Evolutionary conservation across 1,140 invertebrate genomes (phyloP), one percentile per base, ranked within the genome.

Genomic region (Pseudomyrmex cubaensis): DNA sequence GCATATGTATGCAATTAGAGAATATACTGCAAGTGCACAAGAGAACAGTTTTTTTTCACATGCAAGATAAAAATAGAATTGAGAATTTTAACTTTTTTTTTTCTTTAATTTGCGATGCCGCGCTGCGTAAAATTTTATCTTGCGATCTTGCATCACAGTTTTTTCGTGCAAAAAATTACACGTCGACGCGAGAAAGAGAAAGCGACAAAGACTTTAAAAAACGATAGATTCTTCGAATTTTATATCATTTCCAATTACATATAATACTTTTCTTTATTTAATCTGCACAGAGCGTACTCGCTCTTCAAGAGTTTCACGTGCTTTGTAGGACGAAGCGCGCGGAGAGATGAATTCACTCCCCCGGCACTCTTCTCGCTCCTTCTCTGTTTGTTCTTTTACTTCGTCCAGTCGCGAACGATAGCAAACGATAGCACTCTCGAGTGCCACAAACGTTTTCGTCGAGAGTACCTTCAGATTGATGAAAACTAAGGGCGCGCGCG

Each of bases 381-480:
- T 48, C 54, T 15, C 15, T 59, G 7, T 59, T 80, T 59, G 35
- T 46, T 25, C 66, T 48, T 80, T 78, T 57, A 57, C 22, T 46
- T 69, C 35, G 63, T 20, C 52, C 15, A 57, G 1, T 10, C 35
- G 52, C 64, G 20, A 78, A 57, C 62, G 75, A 69, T 69, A 77
- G 74, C 61, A 25, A 54, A n/a, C 17, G 50, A 54, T 76, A 63
- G 75, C 75, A 67, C 63, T 78, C 35, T 70, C 54, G 62, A 67
- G 74, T 22, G 15, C 46, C 15, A 48, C 64, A 59, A 72, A 59
- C 64, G 70, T 35, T 61, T 50, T 50, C 57, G 56, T 12, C 20
- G 61, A 44, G 48, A 75, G 70, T 75, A 63, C 13, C 48, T 82
- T 63, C 61, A 50, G 78, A 82, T 75, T 82, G 78, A 82, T 82